A percentile compares a stretch with the other conserved stretches of the same genome.
Evolutionary conservation across 2,888 invertebrate species (phyloP).

Genomic region (Pteria penguin): DNA sequence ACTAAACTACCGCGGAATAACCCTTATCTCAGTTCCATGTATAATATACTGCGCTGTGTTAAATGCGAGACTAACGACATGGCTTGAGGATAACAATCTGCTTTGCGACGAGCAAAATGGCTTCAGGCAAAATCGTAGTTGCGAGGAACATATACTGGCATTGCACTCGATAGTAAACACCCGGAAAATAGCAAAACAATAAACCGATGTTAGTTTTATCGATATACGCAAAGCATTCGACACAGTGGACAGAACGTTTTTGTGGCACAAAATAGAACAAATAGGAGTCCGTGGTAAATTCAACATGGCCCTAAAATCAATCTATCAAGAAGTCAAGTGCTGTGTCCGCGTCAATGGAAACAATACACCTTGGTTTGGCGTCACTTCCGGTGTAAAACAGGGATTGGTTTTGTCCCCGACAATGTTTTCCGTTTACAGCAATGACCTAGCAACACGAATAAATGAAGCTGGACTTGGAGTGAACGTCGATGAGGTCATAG

Average conservation of each 20-base stretch:
- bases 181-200: slow-evolving; percentile 5
- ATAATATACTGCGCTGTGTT: slow-evolving; percentile 29
- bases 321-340: slow-evolving; percentile 3
- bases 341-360: neutral
- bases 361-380: slow-evolving; percentile 11
- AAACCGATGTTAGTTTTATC: slow-evolving; percentile 25
- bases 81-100: slow-evolving; percentile 13
- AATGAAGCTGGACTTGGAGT: neutral
- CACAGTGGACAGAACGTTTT: neutral
- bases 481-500: neutral
- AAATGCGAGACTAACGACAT: slow-evolving; percentile 6
- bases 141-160: slow-evolving; percentile 31
- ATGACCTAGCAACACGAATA: neutral
- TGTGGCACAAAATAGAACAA: slow-evolving; percentile 23
- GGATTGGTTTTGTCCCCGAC: slow-evolving; percentile 4
- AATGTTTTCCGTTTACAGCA: neutral
- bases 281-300: slow-evolving; percentile 4
- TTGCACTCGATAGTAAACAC: slow-evolving; percentile 1
- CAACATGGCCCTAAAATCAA: neutral
- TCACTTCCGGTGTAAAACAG: slow-evolving; percentile 12
- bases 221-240: slow-evolving; percentile 26
- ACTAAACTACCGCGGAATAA: too few relatives aligned
- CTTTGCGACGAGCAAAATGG: slow-evolving; percentile 33
- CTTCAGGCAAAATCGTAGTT: slow-evolving; percentile 16
- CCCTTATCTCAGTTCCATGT: slow-evolving; percentile 31